phyloP scores from a whole-genome alignment of 2,888 invertebrate genomes.

The Drosophila prostipennis region DNA sequence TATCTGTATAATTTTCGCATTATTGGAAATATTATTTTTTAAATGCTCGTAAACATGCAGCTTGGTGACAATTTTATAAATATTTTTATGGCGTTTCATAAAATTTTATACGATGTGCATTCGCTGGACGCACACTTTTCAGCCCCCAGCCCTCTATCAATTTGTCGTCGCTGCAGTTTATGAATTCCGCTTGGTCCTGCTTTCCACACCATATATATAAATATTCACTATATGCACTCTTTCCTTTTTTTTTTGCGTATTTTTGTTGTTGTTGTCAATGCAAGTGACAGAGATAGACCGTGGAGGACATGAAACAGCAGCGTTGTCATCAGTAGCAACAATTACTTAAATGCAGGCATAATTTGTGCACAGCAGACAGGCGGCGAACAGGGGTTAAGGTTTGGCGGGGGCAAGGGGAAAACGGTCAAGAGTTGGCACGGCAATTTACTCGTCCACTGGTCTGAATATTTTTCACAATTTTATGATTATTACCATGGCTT shows the following conservation, averaged over 20 bases:
- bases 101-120: constrained; percentile 66
- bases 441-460: constrained; percentile 50
- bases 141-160: constrained; percentile 53
- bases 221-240: constrained; percentile 9
- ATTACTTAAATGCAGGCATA: constrained; percentile 78
- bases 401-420: constrained; percentile 5
- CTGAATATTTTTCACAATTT: constrained; percentile 62
- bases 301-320: constrained; percentile 34
- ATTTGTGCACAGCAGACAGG: constrained; percentile 68
- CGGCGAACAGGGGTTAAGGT: constrained; percentile 41
- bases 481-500: constrained; percentile 58
- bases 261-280: constrained; percentile 52
- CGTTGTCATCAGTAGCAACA: constrained; percentile 76
- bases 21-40: constrained; percentile 55
- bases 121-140: constrained; percentile 4
- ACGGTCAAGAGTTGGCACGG: constrained; percentile 36
- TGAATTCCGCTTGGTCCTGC: constrained; percentile 50
- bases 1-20: constrained; percentile 68
- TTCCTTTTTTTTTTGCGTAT: constrained; percentile 42
- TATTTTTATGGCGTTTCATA: constrained; percentile 78
- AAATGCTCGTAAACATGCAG: constrained; percentile 69
- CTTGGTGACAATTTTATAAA: constrained; percentile 75
- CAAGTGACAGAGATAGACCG: constrained; percentile 23
- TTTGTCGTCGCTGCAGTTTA: constrained; percentile 69
- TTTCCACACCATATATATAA: constrained; percentile 7